Conservation (phyloP, 1,140 invertebrate genomes). For the Brachystomella parvula region DNA sequence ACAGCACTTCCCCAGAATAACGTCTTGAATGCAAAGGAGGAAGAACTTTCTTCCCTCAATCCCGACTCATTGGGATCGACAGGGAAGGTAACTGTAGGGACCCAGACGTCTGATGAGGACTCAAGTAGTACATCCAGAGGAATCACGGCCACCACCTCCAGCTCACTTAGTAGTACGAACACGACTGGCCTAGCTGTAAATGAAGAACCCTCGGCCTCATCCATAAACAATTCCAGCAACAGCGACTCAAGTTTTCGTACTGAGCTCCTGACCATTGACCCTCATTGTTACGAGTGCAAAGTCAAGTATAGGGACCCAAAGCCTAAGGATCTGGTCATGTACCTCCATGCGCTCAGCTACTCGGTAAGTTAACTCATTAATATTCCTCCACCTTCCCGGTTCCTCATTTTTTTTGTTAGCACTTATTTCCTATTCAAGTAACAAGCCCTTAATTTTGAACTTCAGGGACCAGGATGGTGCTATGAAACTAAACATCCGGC, state of each 20-base stretch:
- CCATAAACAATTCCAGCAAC: not conserved
- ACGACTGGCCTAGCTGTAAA: too few relatives aligned
- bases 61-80: not conserved
- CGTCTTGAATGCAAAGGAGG: not conserved
- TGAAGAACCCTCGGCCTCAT: not conserved
- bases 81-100: slow-evolving; percentile 64
- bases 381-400: not conserved
- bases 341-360: slow-evolving; percentile 88
- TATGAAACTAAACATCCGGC: slow-evolving; percentile 78
- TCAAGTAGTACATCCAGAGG: slow-evolving; percentile 33
- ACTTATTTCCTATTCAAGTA: slow-evolving; percentile 2
- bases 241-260: slow-evolving; percentile 38
- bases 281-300: slow-evolving; percentile 86
- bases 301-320: slow-evolving; percentile 82
- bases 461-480: slow-evolving; percentile 75
- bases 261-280: slow-evolving; percentile 69
- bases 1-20: too few relatives aligned
- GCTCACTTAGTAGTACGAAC: not conserved
- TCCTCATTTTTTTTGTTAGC: too few relatives aligned
- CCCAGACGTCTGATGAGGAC: slow-evolving; percentile 68
- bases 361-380: slow-evolving; percentile 50
- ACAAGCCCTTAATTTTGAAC: not conserved
- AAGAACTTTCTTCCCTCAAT: not conserved
- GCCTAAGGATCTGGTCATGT: slow-evolving; percentile 85
- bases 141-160: not conserved